These are phyloP conservation scores for Porites rus DNA, from an alignment of 92 coral and sea anemone species.

Conservation along the genomic window DNA sequence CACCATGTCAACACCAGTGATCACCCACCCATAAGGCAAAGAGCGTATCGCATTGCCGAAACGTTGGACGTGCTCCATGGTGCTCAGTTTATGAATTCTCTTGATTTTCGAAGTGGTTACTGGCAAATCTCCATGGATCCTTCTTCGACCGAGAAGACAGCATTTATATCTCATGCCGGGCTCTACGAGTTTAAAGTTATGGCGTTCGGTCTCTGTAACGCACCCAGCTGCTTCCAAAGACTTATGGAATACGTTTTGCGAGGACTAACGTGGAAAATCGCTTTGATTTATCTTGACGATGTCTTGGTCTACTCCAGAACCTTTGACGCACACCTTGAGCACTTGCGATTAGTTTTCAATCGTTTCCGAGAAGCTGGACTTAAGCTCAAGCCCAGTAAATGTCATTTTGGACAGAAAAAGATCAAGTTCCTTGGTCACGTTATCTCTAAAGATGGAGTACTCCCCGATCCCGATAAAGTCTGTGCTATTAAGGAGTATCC, in stretches of 20 bases:
- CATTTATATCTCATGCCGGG: conserved; percentile 29
- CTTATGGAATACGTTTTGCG: conserved; percentile 59
- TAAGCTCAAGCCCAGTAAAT: conserved; percentile 43
- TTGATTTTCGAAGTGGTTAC: conserved; percentile 1
- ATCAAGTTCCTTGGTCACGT: conserved; percentile 68
- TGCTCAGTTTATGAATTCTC: conserved; percentile 14
- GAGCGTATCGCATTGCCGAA: conserved; percentile 34
- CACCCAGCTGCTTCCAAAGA: conserved; percentile 49
- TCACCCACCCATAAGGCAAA: conserved; percentile 22
- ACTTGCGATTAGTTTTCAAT: conserved; percentile 17
- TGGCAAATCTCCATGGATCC: conserved; percentile 13
- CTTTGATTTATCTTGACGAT: conserved; percentile 13
- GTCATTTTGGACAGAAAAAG: conserved; percentile 28
- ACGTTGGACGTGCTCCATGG: conserved; percentile 15
- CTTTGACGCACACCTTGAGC: conserved; percentile 39
- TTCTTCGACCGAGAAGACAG: conserved; percentile 16
- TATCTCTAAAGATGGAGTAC: conserved; percentile 46
- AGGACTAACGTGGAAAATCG: conserved; percentile 12
- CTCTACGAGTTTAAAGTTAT: conserved; percentile 33
- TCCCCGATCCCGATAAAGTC: conserved; percentile 62
- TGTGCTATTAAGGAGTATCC: conserved; percentile 54
- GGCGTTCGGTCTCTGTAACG: conserved; percentile 40
- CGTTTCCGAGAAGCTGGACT: neutral
- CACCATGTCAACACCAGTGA: conserved; percentile 47
- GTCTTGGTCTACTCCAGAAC: conserved; percentile 21